phyloP scores from a whole-genome alignment of 2,888 invertebrate genomes.

The Cerastis rubricosa region DNA sequence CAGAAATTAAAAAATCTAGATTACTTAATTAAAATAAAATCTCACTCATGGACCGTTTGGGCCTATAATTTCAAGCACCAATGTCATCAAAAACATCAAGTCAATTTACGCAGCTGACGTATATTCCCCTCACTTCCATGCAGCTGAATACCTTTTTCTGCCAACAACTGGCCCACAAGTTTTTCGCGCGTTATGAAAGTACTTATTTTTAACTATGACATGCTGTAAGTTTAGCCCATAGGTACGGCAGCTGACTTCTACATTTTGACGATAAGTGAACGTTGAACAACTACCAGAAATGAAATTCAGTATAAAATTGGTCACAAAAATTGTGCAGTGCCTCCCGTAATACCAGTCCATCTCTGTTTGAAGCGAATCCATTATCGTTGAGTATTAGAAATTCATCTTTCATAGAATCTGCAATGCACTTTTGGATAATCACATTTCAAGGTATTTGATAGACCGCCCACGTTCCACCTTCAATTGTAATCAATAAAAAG shows the following conservation, averaged over 20 bases:
- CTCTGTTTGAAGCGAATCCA: neutral
- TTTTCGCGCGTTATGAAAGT: neutral
- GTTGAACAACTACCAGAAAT: neutral
- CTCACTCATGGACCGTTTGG: neutral
- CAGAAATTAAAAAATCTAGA: too few relatives aligned
- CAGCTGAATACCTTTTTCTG: neutral
- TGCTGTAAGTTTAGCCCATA: neutral
- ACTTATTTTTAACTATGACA: neutral
- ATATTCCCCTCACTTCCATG: neutral
- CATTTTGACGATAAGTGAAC: neutral
- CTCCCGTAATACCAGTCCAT: neutral
- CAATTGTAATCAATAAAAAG: neutral
- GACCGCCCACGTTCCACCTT: neutral
- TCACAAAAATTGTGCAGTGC: neutral
- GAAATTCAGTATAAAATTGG: neutral
- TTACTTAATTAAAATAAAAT: too few relatives aligned
- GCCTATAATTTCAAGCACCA: neutral
- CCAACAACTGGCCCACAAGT: neutral
- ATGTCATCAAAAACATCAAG: neutral
- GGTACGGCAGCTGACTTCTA: neutral
- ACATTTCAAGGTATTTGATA: neutral
- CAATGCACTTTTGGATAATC: conserved; percentile 1
- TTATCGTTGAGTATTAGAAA: neutral
- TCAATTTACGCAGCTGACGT: neutral
- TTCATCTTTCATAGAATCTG: neutral